Percentiles rank a stretch among this genome's conserved stretches.
phyloP scores from a whole-genome alignment of 1,140 invertebrate genomes.

The Megathymus violae region DNA sequence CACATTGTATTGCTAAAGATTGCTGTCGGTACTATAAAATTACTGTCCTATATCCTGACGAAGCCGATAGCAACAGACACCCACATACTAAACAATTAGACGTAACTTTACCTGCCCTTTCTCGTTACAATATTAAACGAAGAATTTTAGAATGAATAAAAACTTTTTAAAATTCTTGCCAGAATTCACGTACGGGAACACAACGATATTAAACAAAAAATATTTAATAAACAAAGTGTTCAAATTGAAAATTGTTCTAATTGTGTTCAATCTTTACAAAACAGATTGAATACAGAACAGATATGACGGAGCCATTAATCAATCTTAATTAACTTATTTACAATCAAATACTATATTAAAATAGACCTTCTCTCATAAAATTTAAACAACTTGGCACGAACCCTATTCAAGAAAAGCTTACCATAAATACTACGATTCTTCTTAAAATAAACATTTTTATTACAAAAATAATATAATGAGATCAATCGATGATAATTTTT shows the following conservation, averaged over 20 bases:
- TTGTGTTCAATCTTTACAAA: constrained; percentile 2
- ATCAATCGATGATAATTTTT: constrained; percentile 81
- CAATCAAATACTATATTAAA: constrained; percentile 56
- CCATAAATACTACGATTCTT: constrained; percentile 29
- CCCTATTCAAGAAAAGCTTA: constrained; percentile 50
- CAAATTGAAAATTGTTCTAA: constrained; percentile 25
- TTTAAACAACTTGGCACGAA: constrained; percentile 63
- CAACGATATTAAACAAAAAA: too few species aligned
- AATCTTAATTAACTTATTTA: constrained; percentile 53
- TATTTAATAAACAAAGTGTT: constrained; percentile 1
- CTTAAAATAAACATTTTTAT: constrained; percentile 74
- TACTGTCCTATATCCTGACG: too few species aligned
- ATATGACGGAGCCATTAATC: constrained; percentile 42
- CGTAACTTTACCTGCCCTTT: not conserved
- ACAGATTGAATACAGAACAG: constrained; percentile 39
- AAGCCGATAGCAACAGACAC: too few species aligned
- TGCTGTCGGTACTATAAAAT: not conserved
- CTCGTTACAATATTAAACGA: not conserved
- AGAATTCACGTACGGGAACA: not conserved
- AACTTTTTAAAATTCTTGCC: not conserved
- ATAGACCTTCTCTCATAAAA: constrained; percentile 61
- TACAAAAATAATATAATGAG: constrained; percentile 79
- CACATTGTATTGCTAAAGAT: not conserved
- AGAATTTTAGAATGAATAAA: not conserved
- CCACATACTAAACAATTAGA: not conserved